Base-by-base conservation (phyloP, 64 coral and sea anemone genomes). In the Montipora cactus region DNA sequence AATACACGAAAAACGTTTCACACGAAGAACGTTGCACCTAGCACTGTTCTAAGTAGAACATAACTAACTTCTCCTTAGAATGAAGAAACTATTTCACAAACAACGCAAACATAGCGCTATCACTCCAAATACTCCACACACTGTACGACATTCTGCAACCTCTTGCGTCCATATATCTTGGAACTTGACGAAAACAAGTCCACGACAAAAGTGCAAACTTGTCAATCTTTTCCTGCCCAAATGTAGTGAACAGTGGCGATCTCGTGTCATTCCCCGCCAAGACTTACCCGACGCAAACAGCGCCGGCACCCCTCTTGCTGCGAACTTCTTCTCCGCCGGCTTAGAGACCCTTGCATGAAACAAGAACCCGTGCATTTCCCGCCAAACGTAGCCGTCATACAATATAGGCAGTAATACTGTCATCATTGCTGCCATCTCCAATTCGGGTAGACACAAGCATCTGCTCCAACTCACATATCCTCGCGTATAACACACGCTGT, bases 391-490 rank as follows among this genome's bases (percentile, higher is more conserved):
- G 16, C 5, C 18, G 44, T 86, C 44, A 86, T 51, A 86, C 82
- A 49, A 86, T 49, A 13, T 45, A 86, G 62, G 11, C 62, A 10
- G 44, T 47, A 4, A 37, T 66, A 1, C 55, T 10, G 82, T 46
- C 82, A 8, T 44, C 61, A 4, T 15, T 45, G 13, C 55, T 21
- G 82, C 47, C 82, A n/a, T 47, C 44, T 1, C 64, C 66, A 21
- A 62, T 22, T 47, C 66, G 44, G 9, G 82, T 71, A 45, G 47
- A 50, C 45, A 50, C 49, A 15, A 86, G 64, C 64, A 86, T 86
- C 22, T 86, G 82, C 20, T 86, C 82, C 8, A 86, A 64, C 71
- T 86, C 82, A 73, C 82, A 71, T 10, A 86, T 86, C 66, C 82
- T 86, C 0, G 82, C 82, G 64, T 86, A 86, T 66, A 86, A 22